Conservation (phyloP, 2,113 vertebrate species). For the Ammodramus savannarum region DNA sequence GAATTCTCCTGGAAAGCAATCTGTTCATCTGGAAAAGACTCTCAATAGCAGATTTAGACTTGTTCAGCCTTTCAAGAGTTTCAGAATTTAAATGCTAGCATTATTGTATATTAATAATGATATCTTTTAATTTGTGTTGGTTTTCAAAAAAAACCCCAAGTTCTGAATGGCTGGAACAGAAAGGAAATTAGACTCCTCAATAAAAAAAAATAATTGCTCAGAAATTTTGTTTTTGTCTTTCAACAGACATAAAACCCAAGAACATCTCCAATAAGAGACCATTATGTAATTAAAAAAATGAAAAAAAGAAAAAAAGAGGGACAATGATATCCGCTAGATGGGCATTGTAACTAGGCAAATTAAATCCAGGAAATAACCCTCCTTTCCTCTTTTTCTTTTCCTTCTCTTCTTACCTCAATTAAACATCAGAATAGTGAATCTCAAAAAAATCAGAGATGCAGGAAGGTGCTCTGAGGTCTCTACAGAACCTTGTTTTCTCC, state of each 20-base stretch:
- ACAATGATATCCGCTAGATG: not conserved
- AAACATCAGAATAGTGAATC: not conserved
- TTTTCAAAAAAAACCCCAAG: fast-evolving
- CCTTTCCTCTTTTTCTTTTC: not conserved
- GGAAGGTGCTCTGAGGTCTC: not conserved
- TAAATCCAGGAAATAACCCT: not conserved
- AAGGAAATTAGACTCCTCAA: not conserved
- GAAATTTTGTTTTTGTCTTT: not conserved
- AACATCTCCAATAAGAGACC: not conserved
- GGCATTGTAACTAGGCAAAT: not conserved
- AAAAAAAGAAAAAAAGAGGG: no score
- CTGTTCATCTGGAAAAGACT: not conserved
- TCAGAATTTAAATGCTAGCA: not conserved
- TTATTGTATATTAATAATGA: not conserved
- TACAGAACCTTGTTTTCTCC: not conserved
- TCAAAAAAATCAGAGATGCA: not conserved
- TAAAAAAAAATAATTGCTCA: not conserved
- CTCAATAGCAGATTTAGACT: not conserved
- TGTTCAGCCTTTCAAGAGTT: not conserved
- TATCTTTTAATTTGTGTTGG: not conserved
- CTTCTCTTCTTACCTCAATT: not conserved
- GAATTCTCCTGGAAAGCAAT: not conserved
- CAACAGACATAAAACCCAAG: not conserved
- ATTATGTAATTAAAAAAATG: not conserved
- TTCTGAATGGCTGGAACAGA: not conserved